Evolutionary conservation across 2,888 invertebrate genomes (phyloP).

Genomic region (Dinocampus coccinellae): DNA sequence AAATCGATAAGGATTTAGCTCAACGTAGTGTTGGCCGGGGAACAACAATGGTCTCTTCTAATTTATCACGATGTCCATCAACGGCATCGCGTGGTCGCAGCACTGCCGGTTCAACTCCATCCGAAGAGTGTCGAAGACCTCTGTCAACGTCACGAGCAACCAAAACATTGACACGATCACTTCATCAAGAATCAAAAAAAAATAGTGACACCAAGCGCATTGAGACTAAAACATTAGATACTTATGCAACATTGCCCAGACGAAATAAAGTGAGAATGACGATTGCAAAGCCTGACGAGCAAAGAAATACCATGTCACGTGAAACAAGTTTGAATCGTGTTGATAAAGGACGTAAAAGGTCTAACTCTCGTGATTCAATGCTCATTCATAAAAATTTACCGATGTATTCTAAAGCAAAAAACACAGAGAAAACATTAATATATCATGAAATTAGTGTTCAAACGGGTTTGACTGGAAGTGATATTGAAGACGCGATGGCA

Average conservation of each 20-base stretch:
- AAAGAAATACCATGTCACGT: slow-evolving; percentile 64
- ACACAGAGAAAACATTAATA: slow-evolving; percentile 75
- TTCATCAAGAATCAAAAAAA: slow-evolving; percentile 42
- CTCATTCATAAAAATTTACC: slow-evolving; percentile 68
- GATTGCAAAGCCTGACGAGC: slow-evolving; percentile 63
- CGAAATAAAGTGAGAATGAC: slow-evolving; percentile 71
- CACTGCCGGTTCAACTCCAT: slow-evolving; percentile 61
- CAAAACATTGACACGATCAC: slow-evolving; percentile 42
- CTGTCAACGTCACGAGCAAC: slow-evolving; percentile 37
- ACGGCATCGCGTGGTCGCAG: slow-evolving; percentile 47
- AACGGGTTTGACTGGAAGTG: slow-evolving; percentile 80
- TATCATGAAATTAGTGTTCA: slow-evolving; percentile 86
- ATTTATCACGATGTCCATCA: slow-evolving; percentile 46
- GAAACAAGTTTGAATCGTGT: slow-evolving; percentile 70
- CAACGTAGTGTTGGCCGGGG: slow-evolving; percentile 48
- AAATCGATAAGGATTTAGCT: slow-evolving; percentile 64
- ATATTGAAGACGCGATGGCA: slow-evolving; percentile 80
- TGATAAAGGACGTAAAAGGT: slow-evolving; percentile 42
- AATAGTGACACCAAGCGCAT: slow-evolving; percentile 23
- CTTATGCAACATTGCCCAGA: slow-evolving; percentile 84
- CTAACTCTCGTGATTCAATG: slow-evolving; percentile 54
- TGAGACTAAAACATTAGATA: slow-evolving; percentile 73
- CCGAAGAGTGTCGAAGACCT: slow-evolving; percentile 54
- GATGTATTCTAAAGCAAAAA: slow-evolving; percentile 70
- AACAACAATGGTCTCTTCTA: slow-evolving; percentile 33